Percentiles rank a stretch among this genome's conserved stretches.
phyloP scores from a whole-genome alignment of 2,888 invertebrate genomes.

The Rotaria socialis region DNA sequence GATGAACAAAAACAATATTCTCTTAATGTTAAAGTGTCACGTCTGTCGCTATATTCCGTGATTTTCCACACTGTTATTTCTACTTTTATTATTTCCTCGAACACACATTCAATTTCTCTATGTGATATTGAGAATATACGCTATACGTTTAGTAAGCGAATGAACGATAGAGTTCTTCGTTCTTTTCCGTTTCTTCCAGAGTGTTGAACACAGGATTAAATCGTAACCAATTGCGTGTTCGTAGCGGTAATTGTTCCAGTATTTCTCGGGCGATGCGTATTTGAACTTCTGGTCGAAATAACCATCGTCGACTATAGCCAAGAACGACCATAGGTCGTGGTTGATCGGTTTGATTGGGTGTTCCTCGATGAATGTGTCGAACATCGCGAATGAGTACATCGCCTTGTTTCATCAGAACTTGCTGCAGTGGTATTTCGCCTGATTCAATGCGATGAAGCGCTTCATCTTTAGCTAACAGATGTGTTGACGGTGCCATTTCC shows the following conservation, averaged over 20 bases:
- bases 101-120: background rate
- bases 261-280: background rate
- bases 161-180: constrained; percentile 1
- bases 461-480: background rate
- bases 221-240: constrained; percentile 14
- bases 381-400: constrained; percentile 18
- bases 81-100: too few relatives aligned
- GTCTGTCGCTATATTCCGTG: too few relatives aligned
- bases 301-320: constrained; percentile 34
- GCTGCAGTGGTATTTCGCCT: background rate
- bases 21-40: too few relatives aligned
- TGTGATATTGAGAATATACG: background rate
- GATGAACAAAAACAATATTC: too few relatives aligned
- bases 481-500: constrained; percentile 7
- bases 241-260: background rate
- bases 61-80: too few relatives aligned
- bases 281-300: constrained; percentile 36
- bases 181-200: background rate
- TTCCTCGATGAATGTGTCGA: constrained; percentile 33
- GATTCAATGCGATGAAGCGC: background rate
- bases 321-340: constrained; percentile 28
- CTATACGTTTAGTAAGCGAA: background rate
- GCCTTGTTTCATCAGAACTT: constrained; percentile 23
- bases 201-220: background rate
- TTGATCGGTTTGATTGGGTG: background rate